Evolutionary conservation across 1,140 invertebrate species (phyloP).

Genomic region (Procambarus virginalis): DNA sequence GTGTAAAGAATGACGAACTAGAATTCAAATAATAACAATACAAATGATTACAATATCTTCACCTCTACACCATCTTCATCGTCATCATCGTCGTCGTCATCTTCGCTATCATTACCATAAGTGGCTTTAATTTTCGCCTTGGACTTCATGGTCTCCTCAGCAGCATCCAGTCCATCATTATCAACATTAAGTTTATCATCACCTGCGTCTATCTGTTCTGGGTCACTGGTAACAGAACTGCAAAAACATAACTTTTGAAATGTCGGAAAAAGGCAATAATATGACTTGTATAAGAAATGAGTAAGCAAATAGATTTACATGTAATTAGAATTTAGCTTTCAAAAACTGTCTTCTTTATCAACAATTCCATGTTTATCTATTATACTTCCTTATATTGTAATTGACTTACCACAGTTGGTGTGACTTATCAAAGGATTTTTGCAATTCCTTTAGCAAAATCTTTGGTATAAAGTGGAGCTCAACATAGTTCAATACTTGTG

Average conservation of each 20-base stretch:
- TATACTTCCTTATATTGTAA: too few relatives aligned
- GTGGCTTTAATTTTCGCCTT: conserved; percentile 72
- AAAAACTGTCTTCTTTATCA: too few relatives aligned
- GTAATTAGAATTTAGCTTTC: too few relatives aligned
- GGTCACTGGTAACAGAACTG: conserved; percentile 70
- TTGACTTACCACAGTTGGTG: conserved; percentile 20
- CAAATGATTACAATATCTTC: neutral
- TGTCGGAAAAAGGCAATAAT: too few relatives aligned
- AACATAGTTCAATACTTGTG: conserved; percentile 77
- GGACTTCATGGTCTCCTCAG: conserved; percentile 70
- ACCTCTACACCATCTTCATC: neutral
- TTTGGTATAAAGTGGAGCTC: conserved; percentile 74
- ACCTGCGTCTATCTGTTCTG: neutral
- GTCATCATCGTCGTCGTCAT: conserved; percentile 72
- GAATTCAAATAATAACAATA: too few relatives aligned
- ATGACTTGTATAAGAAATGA: too few relatives aligned
- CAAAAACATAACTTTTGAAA: neutral
- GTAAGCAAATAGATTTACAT: too few relatives aligned
- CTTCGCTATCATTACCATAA: conserved; percentile 71
- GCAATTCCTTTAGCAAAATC: conserved; percentile 77
- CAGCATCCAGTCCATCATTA: conserved; percentile 30
- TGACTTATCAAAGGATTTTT: conserved; percentile 77
- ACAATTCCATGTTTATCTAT: too few relatives aligned
- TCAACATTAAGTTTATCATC: conserved; percentile 43
- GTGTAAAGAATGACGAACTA: too few relatives aligned